phyloP scores from a whole-genome alignment of 2,797 vertebrate genomes.

The Oreortyx pictus region DNA sequence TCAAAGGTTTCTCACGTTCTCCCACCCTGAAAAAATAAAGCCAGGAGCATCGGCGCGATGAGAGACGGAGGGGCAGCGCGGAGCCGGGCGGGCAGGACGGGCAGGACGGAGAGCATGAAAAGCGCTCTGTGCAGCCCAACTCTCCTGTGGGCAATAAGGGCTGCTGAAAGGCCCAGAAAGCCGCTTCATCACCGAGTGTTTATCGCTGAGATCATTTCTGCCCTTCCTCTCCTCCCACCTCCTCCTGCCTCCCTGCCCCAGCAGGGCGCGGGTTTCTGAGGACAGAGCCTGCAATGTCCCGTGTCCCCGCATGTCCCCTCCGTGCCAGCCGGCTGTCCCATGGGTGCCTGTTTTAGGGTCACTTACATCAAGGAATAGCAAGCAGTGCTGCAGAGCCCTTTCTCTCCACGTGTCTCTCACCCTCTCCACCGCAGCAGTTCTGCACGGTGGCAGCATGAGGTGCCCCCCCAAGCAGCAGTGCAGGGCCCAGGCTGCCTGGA shows the following conservation, averaged over 20 bases:
- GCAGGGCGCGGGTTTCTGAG: too few species aligned
- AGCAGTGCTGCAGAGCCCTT: background rate
- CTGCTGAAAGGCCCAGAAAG: conserved; percentile 20
- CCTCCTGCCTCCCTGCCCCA: background rate
- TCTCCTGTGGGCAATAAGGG: conserved; percentile 3
- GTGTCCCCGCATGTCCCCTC: fast-evolving
- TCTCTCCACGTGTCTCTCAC: background rate
- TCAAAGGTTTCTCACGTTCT: conserved; percentile 32
- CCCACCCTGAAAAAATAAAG: background rate
- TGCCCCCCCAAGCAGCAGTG: background rate
- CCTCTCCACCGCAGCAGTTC: background rate
- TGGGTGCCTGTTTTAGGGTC: background rate
- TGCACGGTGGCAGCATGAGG: background rate
- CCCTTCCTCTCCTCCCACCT: background rate
- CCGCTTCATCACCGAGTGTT: background rate
- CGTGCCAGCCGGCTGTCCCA: background rate
- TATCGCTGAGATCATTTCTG: conserved; percentile 32
- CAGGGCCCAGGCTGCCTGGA: background rate
- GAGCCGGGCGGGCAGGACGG: background rate
- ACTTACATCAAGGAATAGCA: fast-evolving
- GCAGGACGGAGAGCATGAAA: background rate
- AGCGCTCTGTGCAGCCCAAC: background rate
- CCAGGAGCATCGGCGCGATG: background rate
- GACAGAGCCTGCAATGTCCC: fast-evolving
- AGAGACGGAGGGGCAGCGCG: background rate